A percentile compares a stretch with the other conserved stretches of the same genome.
Conservation (phyloP, 2,113 vertebrate species). For the Myotis brandtii region DNA sequence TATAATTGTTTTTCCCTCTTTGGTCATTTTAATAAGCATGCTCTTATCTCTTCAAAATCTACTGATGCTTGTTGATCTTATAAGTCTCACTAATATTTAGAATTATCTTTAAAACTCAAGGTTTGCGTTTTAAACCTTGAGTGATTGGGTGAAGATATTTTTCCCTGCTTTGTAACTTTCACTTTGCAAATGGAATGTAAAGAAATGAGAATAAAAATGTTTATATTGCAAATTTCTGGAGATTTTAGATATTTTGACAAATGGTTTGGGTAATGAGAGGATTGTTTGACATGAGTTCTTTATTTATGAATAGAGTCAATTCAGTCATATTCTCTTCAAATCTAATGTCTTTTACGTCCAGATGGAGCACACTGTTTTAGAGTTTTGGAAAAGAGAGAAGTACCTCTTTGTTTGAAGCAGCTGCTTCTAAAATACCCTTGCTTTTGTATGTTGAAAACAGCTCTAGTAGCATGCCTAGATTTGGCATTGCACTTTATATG, state of each 20-base stretch:
- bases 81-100: neutral
- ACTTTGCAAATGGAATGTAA: neutral
- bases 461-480: neutral
- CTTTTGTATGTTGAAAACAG: neutral
- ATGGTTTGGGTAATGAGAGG: neutral
- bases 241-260: neutral
- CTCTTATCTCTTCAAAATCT: neutral
- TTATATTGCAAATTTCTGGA: neutral
- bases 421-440: neutral
- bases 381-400: neutral
- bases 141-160: neutral
- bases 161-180: neutral
- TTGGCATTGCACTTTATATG: neutral
- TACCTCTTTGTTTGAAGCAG: neutral
- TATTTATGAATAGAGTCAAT: neutral
- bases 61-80: neutral
- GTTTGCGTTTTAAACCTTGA: neutral
- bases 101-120: conserved; percentile 22
- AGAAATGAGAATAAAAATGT: neutral
- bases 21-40: conserved; percentile 15
- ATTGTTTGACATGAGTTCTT: neutral
- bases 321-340: neutral
- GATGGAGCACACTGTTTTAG: neutral
- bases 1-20: conserved; percentile 51
- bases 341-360: neutral